These are phyloP conservation scores for Dasypogon diadema DNA, from an alignment of 2,888 invertebrate genomes.

Conservation along the genomic window DNA sequence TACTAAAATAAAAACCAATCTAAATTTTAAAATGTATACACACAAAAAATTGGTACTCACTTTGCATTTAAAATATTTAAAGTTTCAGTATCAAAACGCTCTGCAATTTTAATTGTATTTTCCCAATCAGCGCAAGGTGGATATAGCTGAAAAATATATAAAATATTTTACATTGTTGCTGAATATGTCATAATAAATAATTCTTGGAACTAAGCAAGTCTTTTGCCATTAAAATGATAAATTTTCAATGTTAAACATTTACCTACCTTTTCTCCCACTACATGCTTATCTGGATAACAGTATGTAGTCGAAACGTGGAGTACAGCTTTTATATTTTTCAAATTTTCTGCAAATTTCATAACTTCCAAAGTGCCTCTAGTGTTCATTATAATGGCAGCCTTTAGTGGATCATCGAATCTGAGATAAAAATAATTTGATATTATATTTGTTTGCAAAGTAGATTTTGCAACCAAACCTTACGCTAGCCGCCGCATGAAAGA, in stretches of 20 bases:
- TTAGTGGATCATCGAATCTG: slow-evolving; percentile 84
- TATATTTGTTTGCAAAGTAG: no score
- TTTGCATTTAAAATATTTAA: slow-evolving; percentile 74
- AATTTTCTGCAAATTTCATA: slow-evolving; percentile 72
- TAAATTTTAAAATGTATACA: no score
- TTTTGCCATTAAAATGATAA: neutral
- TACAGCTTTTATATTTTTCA: slow-evolving; percentile 72
- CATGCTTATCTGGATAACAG: slow-evolving; percentile 81
- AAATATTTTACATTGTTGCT: neutral
- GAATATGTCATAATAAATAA: neutral
- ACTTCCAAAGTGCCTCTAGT: slow-evolving; percentile 76
- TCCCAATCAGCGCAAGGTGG: slow-evolving; percentile 76
- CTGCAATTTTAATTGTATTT: slow-evolving; percentile 75
- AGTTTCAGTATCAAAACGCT: slow-evolving; percentile 72
- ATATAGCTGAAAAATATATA: slow-evolving; percentile 60
- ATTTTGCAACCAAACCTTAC: slow-evolving; percentile 71
- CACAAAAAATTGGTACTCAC: slow-evolving; percentile 66
- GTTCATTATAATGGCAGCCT: slow-evolving; percentile 75
- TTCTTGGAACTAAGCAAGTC: neutral
- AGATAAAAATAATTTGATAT: no score
- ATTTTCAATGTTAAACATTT: neutral
- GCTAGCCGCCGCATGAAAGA: slow-evolving; percentile 85
- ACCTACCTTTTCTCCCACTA: slow-evolving; percentile 78
- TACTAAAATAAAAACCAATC: no score
- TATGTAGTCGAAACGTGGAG: slow-evolving; percentile 91